Evolutionary conservation across 1,140 invertebrate species (phyloP).

Genomic region (Campoletis sonorensis): DNA sequence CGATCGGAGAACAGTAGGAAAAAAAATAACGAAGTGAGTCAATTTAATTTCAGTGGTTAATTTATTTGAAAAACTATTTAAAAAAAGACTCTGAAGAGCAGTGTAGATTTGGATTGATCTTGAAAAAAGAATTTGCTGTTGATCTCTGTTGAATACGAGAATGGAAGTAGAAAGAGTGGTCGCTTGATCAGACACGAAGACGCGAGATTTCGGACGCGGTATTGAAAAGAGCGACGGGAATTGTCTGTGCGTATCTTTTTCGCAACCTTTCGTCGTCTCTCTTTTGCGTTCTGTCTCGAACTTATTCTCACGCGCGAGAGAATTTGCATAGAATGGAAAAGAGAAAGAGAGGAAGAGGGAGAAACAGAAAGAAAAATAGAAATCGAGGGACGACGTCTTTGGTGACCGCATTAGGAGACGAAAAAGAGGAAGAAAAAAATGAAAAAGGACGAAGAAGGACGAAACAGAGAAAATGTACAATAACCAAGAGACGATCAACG

Average conservation of each 20-base stretch:
- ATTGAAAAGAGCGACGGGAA: background rate
- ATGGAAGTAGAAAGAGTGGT: conserved; percentile 28
- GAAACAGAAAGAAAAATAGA: background rate
- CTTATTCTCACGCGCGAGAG: conserved; percentile 39
- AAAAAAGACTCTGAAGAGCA: background rate
- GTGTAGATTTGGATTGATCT: no score
- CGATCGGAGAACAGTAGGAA: background rate
- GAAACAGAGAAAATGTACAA: conserved; percentile 1
- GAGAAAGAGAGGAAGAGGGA: background rate
- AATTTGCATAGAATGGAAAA: conserved; percentile 42
- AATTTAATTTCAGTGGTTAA: no score
- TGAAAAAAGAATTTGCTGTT: background rate
- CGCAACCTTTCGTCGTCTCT: conserved; percentile 4
- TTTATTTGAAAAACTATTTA: background rate
- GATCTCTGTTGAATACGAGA: background rate
- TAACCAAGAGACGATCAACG: conserved; percentile 43
- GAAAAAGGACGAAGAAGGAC: background rate
- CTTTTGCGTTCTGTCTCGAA: conserved; percentile 30
- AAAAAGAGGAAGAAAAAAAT: conserved; percentile 1
- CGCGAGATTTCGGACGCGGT: conserved; percentile 21
- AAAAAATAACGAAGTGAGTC: background rate
- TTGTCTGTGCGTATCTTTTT: background rate
- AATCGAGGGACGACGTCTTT: background rate
- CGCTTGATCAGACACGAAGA: conserved; percentile 23
- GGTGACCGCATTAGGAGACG: conserved; percentile 40